Evolutionary conservation across 2,888 invertebrate genomes (phyloP).

Genomic region (Tortrix viridana): DNA sequence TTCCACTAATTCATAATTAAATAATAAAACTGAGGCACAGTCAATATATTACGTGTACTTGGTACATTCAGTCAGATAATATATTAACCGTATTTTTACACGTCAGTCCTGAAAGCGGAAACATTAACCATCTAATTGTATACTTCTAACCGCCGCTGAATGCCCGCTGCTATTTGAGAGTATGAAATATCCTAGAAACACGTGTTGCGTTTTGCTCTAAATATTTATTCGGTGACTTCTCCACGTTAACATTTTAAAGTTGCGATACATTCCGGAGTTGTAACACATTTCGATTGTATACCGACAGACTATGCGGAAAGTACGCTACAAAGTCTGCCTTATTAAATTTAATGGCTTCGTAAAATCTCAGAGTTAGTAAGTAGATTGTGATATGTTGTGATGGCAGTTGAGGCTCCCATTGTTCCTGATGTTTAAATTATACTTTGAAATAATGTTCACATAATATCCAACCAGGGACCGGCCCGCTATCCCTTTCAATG

Average conservation of each 20-base stretch:
- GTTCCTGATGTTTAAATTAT: conserved; percentile 8
- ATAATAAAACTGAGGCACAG: too few species aligned
- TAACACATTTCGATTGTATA: conserved; percentile 33
- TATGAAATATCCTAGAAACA: conserved; percentile 39
- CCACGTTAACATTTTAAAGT: conserved; percentile 40
- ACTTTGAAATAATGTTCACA: conserved; percentile 5
- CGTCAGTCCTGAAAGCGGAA: conserved; percentile 6
- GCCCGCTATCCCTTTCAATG: too few species aligned
- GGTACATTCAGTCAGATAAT: neutral
- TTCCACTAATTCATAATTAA: too few species aligned
- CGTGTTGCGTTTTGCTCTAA: conserved; percentile 40
- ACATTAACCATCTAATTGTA: conserved; percentile 13
- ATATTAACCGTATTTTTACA: neutral
- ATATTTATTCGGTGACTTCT: conserved; percentile 42
- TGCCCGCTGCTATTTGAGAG: conserved; percentile 22
- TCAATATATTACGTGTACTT: neutral
- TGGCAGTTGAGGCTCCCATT: conserved; percentile 14
- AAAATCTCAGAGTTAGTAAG: conserved; percentile 30
- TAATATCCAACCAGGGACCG: too few species aligned
- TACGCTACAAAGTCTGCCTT: conserved; percentile 26
- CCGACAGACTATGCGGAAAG: neutral
- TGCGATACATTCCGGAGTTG: conserved; percentile 23
- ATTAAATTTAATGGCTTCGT: conserved; percentile 32
- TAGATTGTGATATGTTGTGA: conserved; percentile 32
- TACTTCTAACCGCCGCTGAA: conserved; percentile 15